A percentile compares a stretch with the other conserved stretches of the same genome.
These are phyloP conservation scores for Oryzias celebensis DNA, from an alignment of 2,113 vertebrate species.

Conservation along the genomic window DNA sequence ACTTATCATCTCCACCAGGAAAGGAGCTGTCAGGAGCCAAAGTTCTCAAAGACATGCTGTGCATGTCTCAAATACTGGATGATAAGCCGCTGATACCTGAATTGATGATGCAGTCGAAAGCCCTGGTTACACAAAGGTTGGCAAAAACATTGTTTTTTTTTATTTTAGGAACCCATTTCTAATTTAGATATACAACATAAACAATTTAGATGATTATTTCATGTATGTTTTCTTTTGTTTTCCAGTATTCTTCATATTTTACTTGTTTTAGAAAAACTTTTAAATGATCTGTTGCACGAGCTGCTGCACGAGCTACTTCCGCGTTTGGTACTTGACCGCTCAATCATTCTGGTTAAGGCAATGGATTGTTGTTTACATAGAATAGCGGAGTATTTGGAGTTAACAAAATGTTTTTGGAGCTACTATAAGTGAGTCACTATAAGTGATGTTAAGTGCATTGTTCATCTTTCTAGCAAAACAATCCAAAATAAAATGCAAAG, in stretches of 20 bases:
- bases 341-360: no score
- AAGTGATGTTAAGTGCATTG: no score
- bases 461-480: no score
- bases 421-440: no score
- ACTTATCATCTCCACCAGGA: neutral
- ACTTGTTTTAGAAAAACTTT: neutral
- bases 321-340: no score
- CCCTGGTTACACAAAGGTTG: slow-evolving; percentile 47
- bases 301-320: no score
- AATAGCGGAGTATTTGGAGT: no score
- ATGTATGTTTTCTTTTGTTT: neutral
- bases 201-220: neutral
- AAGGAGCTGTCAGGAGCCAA: slow-evolving; percentile 29
- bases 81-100: slow-evolving; percentile 79
- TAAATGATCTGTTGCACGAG: no score
- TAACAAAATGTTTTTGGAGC: no score
- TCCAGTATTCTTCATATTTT: no score
- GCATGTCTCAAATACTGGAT: slow-evolving; percentile 80
- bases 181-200: neutral
- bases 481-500: no score
- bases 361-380: no score
- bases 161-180: neutral
- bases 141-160: neutral
- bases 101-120: slow-evolving; percentile 52
- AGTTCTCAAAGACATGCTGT: slow-evolving; percentile 75